Conservation (phyloP, 2,797 vertebrate genomes). For the Myotis pilosus region DNA sequence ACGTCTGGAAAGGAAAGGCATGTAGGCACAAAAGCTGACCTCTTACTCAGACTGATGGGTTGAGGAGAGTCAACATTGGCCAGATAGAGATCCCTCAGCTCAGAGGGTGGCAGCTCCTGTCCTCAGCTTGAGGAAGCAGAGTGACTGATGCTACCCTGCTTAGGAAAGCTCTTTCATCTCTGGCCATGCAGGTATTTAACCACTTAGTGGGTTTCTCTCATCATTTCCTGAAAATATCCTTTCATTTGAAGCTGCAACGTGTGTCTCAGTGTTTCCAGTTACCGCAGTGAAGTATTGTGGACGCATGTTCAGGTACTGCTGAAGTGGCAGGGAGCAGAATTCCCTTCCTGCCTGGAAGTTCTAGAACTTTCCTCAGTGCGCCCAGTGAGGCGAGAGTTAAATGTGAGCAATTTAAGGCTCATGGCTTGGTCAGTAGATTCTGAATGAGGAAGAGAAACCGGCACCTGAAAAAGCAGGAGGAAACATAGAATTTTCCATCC, state of each 20-base stretch:
- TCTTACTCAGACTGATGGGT: neutral
- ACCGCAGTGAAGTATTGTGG: neutral
- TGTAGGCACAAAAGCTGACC: neutral
- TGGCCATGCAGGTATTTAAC: neutral
- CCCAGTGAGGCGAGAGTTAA: neutral
- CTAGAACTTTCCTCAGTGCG: neutral
- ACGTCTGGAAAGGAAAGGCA: neutral
- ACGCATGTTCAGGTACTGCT: neutral
- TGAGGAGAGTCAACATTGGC: neutral
- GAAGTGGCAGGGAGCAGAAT: neutral
- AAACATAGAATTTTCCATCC: conserved; percentile 21
- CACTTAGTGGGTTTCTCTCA: neutral
- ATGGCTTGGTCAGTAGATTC: conserved; percentile 20
- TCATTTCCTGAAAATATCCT: conserved; percentile 17
- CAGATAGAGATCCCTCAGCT: neutral
- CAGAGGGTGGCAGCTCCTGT: too few species aligned
- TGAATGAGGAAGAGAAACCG: conserved; percentile 28
- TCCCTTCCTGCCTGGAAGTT: neutral
- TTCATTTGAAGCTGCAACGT: neutral
- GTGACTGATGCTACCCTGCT: too few species aligned
- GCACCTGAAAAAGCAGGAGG: conserved; percentile 16
- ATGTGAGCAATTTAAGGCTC: neutral
- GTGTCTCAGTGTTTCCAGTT: neutral
- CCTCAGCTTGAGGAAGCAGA: neutral
- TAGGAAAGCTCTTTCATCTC: neutral